A percentile compares a stretch with the other conserved stretches of the same genome.
phyloP scores from a whole-genome alignment of 53 echinoderm and acorn worm species.

The Holothuria scabra region DNA sequence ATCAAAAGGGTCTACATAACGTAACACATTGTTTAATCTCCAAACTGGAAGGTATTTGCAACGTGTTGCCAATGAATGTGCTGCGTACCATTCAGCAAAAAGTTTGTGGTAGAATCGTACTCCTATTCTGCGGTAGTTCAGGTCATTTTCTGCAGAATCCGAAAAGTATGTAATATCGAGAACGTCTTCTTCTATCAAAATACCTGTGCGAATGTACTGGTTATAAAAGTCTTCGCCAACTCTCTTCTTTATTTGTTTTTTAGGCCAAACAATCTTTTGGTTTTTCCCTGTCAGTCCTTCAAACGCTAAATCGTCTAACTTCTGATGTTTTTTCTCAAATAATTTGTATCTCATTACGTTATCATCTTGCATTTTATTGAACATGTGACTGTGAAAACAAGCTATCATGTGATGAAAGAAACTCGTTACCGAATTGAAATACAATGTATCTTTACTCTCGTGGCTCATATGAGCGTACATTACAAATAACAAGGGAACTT shows the following conservation, averaged over 20 bases:
- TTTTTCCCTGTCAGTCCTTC: not conserved
- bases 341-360: not conserved
- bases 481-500: conserved; percentile 31
- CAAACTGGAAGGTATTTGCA: not conserved
- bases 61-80: not conserved
- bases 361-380: conserved; percentile 1
- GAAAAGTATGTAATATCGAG: not conserved
- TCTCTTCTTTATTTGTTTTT: not conserved
- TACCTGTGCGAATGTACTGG: conserved; percentile 9
- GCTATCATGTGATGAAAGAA: conserved; percentile 26
- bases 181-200: conserved; percentile 18
- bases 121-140: not conserved
- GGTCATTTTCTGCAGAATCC: not conserved
- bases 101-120: conserved; percentile 25
- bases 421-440: conserved; percentile 24
- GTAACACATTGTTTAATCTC: not conserved
- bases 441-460: not conserved
- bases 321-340: not conserved
- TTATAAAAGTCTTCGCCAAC: not conserved
- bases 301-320: not conserved
- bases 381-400: conserved; percentile 30
- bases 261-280: conserved; percentile 1
- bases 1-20: conserved; percentile 8
- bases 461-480: conserved; percentile 29
- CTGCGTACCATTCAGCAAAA: conserved; percentile 27